A percentile compares a stretch with the other conserved stretches of the same genome.
Conservation (phyloP, 2,888 invertebrate genomes). For the Allolobophora icterica region DNA sequence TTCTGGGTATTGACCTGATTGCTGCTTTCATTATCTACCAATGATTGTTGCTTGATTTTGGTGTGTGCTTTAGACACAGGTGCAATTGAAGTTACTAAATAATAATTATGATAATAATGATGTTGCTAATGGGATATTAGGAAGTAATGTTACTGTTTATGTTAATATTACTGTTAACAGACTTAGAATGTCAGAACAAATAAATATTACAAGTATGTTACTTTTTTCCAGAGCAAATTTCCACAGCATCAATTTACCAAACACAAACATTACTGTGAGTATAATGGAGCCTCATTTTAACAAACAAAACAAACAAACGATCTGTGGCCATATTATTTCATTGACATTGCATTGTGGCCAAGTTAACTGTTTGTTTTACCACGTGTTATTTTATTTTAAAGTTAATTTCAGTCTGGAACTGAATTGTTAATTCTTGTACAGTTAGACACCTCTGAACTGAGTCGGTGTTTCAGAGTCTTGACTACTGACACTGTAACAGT, state of each 20-base stretch:
- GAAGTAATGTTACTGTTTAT: background rate
- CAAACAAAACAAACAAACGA: background rate
- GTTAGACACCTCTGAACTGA: no score
- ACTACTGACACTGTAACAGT: no score
- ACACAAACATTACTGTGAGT: constrained; percentile 56
- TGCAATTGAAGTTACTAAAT: no score
- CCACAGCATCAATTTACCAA: constrained; percentile 57
- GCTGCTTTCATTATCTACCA: background rate
- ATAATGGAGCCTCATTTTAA: background rate
- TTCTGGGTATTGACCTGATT: background rate
- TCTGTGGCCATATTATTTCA: no score
- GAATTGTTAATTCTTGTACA: no score
- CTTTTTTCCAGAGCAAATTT: constrained; percentile 55
- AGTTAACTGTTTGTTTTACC: no score
- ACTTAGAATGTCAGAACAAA: background rate
- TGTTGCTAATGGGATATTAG: background rate
- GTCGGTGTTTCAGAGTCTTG: no score
- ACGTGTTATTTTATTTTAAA: no score
- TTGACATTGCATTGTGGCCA: background rate
- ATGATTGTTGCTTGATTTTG: no score
- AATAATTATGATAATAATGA: background rate
- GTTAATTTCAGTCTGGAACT: no score
- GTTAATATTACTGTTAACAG: no score
- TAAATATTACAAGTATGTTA: background rate
- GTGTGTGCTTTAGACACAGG: background rate